phyloP scores from a whole-genome alignment of 2,113 vertebrate genomes.

The Tetrao urogallus region DNA sequence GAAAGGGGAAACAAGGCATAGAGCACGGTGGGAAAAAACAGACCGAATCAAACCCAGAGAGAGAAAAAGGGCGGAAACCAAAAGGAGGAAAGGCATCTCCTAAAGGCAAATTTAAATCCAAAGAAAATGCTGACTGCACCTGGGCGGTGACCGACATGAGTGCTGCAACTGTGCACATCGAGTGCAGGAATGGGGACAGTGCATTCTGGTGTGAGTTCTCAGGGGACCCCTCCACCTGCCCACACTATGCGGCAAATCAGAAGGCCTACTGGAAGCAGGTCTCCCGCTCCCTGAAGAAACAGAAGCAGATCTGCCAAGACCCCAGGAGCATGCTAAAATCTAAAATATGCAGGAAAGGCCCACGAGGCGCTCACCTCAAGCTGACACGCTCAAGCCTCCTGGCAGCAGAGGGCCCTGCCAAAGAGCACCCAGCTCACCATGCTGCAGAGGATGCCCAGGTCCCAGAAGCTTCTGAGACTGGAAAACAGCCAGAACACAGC shows the following conservation, averaged over 20 bases:
- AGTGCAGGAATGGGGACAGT: constrained; percentile 70
- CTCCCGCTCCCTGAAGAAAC: constrained; percentile 78
- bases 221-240: constrained; percentile 81
- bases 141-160: constrained; percentile 76
- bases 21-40: not conserved
- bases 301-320: constrained; percentile 83
- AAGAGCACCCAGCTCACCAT: not conserved
- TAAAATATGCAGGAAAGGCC: constrained; percentile 82
- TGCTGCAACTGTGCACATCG: constrained; percentile 62
- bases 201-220: constrained; percentile 83
- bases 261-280: constrained; percentile 90
- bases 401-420: not conserved
- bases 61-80: constrained; percentile 10
- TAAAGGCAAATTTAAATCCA: constrained; percentile 80
- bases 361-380: constrained; percentile 81
- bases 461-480: not conserved
- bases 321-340: constrained; percentile 76
- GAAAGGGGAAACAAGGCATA: constrained; percentile 34
- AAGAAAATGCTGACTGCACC: constrained; percentile 81
- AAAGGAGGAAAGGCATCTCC: constrained; percentile 31
- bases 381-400: constrained; percentile 62
- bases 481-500: not conserved
- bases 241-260: constrained; percentile 66
- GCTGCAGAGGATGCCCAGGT: not conserved
- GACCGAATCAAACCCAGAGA: not conserved